Percentiles rank a stretch among this genome's conserved stretches.
These are phyloP conservation scores for Archips crataeganus DNA, from an alignment of 2,888 invertebrate species.

Conservation along the genomic window DNA sequence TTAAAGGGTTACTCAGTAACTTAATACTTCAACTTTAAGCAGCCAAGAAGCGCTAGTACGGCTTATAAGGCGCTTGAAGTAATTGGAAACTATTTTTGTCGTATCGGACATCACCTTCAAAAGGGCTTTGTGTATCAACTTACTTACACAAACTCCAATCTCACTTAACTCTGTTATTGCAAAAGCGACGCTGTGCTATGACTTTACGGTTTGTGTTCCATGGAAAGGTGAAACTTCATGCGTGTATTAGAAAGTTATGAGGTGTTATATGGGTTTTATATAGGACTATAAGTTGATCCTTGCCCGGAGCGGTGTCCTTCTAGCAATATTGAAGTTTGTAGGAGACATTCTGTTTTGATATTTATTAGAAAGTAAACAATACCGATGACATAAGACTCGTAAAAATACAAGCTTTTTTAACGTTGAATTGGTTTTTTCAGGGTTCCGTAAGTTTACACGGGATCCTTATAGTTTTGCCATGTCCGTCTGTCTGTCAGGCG, in stretches of 20 bases:
- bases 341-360: not conserved
- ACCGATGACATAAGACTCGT: not conserved
- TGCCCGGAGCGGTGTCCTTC: conserved; percentile 3
- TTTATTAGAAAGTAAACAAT: conserved; percentile 4
- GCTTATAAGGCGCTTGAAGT: conserved; percentile 12
- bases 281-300: not conserved
- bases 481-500: no score
- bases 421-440: not conserved
- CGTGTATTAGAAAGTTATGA: not conserved
- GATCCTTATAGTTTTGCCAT: no score
- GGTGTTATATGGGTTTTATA: not conserved
- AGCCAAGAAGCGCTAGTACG: not conserved
- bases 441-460: no score
- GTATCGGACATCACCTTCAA: conserved; percentile 1
- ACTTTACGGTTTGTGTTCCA: not conserved
- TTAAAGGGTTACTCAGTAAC: conserved; percentile 2
- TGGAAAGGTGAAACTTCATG: not conserved
- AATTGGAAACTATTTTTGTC: conserved; percentile 19
- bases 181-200: not conserved
- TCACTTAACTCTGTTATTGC: not conserved
- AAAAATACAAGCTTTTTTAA: not conserved
- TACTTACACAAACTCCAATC: not conserved
- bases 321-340: not conserved
- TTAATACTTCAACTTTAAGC: not conserved
- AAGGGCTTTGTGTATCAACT: not conserved